Evolutionary conservation across 2,888 invertebrate species (phyloP).

Genomic region (Cepaea hortensis): DNA sequence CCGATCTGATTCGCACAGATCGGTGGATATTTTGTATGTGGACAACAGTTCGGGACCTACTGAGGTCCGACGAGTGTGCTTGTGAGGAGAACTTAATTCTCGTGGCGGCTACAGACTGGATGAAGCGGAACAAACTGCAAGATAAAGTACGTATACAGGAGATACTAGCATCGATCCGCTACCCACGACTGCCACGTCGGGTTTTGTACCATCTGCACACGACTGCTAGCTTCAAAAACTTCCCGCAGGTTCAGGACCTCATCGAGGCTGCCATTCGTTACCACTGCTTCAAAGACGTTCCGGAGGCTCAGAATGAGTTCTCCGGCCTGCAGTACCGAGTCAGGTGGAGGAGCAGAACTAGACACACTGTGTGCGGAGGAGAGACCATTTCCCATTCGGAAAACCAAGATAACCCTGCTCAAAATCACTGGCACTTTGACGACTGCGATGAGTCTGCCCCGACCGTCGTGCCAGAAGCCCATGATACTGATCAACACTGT

Average conservation of each 20-base stretch:
- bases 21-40: constrained; percentile 65
- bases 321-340: constrained; percentile 63
- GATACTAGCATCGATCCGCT: constrained; percentile 69
- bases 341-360: constrained; percentile 34
- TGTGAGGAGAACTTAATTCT: constrained; percentile 70
- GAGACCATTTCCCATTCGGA: constrained; percentile 15
- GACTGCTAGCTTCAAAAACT: constrained; percentile 71
- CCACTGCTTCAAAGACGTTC: constrained; percentile 71
- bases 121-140: constrained; percentile 70
- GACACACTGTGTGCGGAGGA: constrained; percentile 38
- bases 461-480: background rate
- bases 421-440: constrained; percentile 28
- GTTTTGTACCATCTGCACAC: constrained; percentile 71
- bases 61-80: constrained; percentile 64
- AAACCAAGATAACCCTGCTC: background rate
- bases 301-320: constrained; percentile 68
- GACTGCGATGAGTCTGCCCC: background rate
- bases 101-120: constrained; percentile 71
- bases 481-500: background rate
- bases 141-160: constrained; percentile 69
- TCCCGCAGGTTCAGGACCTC: constrained; percentile 67
- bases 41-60: constrained; percentile 65
- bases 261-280: constrained; percentile 67
- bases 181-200: constrained; percentile 66
- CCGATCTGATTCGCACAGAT: constrained; percentile 61